Base-by-base conservation (phyloP, 2,797 vertebrate species). In the Enteromius argenteus region DNA sequence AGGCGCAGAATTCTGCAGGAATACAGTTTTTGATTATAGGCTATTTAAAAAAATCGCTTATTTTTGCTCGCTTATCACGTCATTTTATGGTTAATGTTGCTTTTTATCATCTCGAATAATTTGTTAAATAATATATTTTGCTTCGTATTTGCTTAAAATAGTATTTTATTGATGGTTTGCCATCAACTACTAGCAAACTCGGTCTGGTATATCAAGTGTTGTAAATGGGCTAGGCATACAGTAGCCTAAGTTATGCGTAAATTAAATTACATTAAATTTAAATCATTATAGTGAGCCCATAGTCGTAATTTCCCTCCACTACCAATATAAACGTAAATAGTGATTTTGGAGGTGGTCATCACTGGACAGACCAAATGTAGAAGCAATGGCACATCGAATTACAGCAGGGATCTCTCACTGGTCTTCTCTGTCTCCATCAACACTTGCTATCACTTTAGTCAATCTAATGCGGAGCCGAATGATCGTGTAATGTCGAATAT, bases 141-240 rank as follows among this genome's bases (percentile, higher is more conserved):
- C 39, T 73, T 17, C 6, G 62, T 73, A 39, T 35, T 23, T 14
- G 53, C 68, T 49, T 19, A 32, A 32, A 64, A 30, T 46, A 32
- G 11, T 44, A 32, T 81, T 64, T 27, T 17, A 74, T 2, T 51
- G 8, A 74, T 15, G 56, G 39, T 46, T 80, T 80, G 67, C n/a
- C 3, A 44, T 44, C 17, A 79, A 46, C 46, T 79, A 79, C 58
- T 14, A 19, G 35, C n/a, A 19, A 80, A 82, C 30, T 82, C 68
- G 23, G 15, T 44, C 13, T n/a, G 10, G 27, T 35, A 10, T 51
- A 60, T 10, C 23, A 9, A 37, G 71, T 73, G 32, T 23, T 35
- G 9, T 15, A n/a, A 39, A 58, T 17, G 19, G 53, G n/a, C n/a
- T 42, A 27, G 35, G 8, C 74, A 27, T 77, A 75, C 72, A 67